A percentile compares a stretch with the other conserved stretches of the same genome.
These are phyloP conservation scores for Riparia riparia DNA, from an alignment of 2,113 vertebrate genomes.

Conservation along the genomic window DNA sequence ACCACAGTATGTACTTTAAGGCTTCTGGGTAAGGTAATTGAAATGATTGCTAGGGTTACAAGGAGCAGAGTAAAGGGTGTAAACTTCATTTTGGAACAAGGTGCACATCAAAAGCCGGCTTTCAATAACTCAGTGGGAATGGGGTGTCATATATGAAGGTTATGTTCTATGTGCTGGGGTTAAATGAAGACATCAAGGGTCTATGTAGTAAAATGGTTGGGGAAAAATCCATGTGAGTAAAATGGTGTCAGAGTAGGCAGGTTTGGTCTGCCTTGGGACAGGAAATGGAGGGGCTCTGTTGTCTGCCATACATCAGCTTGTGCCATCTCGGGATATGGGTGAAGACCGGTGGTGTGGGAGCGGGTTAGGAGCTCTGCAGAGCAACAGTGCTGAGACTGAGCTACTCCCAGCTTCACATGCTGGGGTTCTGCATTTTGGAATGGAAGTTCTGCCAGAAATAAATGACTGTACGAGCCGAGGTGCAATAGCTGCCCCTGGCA, in stretches of 20 bases:
- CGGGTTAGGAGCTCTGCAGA: background rate
- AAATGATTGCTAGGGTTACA: background rate
- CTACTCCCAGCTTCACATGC: background rate
- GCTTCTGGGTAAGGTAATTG: background rate
- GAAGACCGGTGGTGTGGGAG: background rate
- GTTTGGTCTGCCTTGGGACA: background rate
- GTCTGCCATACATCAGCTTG: background rate
- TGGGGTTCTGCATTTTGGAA: background rate
- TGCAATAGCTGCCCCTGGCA: background rate
- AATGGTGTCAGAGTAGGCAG: background rate
- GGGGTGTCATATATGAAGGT: background rate
- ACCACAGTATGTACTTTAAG: background rate
- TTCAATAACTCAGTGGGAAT: background rate
- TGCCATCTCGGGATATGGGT: background rate
- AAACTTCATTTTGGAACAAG: background rate
- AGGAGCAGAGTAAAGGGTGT: background rate
- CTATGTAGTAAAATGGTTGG: background rate
- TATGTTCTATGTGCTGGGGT: background rate
- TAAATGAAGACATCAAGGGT: background rate
- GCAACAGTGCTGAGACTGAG: background rate
- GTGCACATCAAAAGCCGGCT: background rate
- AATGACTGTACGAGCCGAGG: fast-evolving
- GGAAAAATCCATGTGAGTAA: background rate
- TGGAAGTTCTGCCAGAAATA: background rate
- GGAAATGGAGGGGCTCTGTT: background rate